phyloP scores from a whole-genome alignment of 1,140 invertebrate species.

The Drosophila insularis region DNA sequence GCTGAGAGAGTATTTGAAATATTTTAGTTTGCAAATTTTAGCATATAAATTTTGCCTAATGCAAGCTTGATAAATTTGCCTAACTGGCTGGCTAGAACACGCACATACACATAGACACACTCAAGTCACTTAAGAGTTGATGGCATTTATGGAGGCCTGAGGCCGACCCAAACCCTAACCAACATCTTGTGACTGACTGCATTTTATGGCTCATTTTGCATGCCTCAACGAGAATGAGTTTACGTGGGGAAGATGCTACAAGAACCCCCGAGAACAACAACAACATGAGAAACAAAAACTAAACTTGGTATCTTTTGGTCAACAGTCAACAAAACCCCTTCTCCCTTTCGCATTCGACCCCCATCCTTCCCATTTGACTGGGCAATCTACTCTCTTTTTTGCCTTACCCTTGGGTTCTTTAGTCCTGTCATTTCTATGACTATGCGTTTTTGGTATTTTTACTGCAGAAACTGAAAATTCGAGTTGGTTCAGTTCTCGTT shows the following conservation, averaged over 20 bases:
- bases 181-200: conserved; percentile 49
- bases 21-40: neutral
- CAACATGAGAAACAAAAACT: neutral
- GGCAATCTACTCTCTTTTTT: neutral
- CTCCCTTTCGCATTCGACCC: neutral
- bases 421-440: conserved; percentile 22
- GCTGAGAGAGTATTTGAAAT: too few relatives aligned
- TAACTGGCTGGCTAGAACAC: neutral
- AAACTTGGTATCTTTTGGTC: conserved; percentile 4
- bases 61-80: neutral
- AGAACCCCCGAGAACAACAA: conserved; percentile 10
- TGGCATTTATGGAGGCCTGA: neutral
- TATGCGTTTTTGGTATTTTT: conserved; percentile 64
- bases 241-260: neutral
- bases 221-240: conserved; percentile 33
- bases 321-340: neutral
- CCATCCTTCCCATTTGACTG: neutral
- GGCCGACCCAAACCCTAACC: neutral
- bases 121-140: conserved; percentile 9
- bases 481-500: conserved; percentile 35
- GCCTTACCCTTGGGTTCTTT: conserved; percentile 7
- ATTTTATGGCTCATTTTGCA: conserved; percentile 59
- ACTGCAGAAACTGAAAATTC: conserved; percentile 53
- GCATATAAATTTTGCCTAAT: conserved; percentile 1
- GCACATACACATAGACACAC: neutral